Base-by-base conservation (phyloP, 2,797 vertebrate species). In the Orientallactaga sibirica region DNA sequence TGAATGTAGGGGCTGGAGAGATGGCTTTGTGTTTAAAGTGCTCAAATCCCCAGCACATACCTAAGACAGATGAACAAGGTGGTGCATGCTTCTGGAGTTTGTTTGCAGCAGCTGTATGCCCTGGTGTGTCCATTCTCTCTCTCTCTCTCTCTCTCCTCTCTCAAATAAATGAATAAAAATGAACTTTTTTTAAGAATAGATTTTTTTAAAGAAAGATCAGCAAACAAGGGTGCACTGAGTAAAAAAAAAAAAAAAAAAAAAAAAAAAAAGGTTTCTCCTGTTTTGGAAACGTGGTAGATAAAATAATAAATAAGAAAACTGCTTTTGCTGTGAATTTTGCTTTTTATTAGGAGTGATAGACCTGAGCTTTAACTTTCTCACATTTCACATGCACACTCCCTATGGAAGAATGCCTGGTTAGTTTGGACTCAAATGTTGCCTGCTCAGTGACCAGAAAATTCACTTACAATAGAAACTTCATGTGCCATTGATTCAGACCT, bases 371-470 rank as follows among this genome's bases (percentile, higher is more conserved):
- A 3, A 41, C 22, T 78, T 90, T 24, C 8, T 92, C 48, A 16
- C 55, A 90, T 79, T 70, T 91, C 55, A 62, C n/a, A 76, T 25
- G 29, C 71, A 11, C 25, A 14, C 37, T 93, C 20, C 64, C 24
- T 68, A 29, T 74, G 79, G 76, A 84, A 81, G 71, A 41, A 96
- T 96, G 78, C n/a, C 67, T 76, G 7, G 29, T 94, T 74, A 86
- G 19, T 25, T 1, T 70, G n/a, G 20, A 74, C 55, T 96, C 77
- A 82, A 92, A 96, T 77, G 86, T 90, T 9, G 2, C 11, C 41
- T 91, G 88, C 43, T 96, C 88, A 71, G 82, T 93, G 94, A 95
- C 85, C 91, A 90, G 90, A 91, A 96, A 96, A 92, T 82, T 73
- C 79, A 68, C 71, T 93, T 76, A 64, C 0, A 29, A 62, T 94